phyloP scores from a whole-genome alignment of 2,888 invertebrate species.

The Acleris literana region DNA sequence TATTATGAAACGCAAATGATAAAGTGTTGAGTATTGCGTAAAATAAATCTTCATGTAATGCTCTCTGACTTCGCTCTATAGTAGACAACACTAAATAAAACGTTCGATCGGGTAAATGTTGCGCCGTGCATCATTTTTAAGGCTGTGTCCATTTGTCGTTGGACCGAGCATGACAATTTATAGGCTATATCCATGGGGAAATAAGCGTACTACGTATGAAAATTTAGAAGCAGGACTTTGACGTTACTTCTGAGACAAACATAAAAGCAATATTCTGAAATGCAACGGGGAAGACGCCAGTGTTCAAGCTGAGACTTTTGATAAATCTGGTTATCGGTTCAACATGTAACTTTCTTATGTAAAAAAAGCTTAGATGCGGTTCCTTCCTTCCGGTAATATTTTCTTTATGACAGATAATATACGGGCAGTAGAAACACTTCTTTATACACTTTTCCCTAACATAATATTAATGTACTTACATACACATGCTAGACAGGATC shows the following conservation, averaged over 20 bases:
- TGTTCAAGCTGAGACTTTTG: not conserved
- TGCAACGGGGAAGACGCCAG: not conserved
- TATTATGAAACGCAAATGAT: too few relatives aligned
- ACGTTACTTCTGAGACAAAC: not conserved
- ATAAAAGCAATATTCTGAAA: not conserved
- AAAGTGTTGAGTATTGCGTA: too few relatives aligned
- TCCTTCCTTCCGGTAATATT: not conserved
- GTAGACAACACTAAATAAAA: not conserved
- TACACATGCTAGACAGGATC: not conserved
- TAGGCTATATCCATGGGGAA: slow-evolving; percentile 15
- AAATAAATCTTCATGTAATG: not conserved
- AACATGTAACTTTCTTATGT: too few relatives aligned
- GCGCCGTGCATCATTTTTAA: not conserved
- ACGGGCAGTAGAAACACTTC: not conserved
- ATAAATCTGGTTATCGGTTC: not conserved
- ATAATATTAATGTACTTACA: slow-evolving; percentile 1
- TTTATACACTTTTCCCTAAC: not conserved
- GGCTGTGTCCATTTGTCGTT: slow-evolving; percentile 11
- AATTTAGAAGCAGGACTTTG: slow-evolving; percentile 1
- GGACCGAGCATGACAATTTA: slow-evolving; percentile 6
- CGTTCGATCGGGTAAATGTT: not conserved
- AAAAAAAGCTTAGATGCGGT: too few relatives aligned
- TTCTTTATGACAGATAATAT: not conserved
- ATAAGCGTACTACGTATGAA: slow-evolving; percentile 19
- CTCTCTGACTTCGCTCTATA: not conserved